Conservation (phyloP, 2,113 vertebrate species). For the Apodemus speciosus region DNA sequence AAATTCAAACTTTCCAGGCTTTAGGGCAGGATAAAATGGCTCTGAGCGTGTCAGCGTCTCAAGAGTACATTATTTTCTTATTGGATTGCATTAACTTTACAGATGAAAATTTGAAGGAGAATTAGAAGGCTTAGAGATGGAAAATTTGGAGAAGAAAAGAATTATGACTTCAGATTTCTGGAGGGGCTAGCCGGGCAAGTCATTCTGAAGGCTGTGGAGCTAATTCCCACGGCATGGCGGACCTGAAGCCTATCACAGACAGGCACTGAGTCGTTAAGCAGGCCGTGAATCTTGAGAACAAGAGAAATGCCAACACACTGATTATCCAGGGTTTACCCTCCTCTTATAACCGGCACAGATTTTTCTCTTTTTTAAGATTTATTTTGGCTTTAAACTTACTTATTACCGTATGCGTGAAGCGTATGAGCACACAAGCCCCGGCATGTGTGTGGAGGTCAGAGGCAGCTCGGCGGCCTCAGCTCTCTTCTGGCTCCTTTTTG, state of each 20-base stretch:
- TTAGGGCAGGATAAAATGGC: constrained; percentile 69
- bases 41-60: constrained; percentile 75
- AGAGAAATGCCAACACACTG: constrained; percentile 10
- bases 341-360: constrained; percentile 12
- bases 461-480: neutral
- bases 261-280: constrained; percentile 51
- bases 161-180: constrained; percentile 68
- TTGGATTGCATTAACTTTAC: constrained; percentile 71
- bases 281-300: constrained; percentile 64
- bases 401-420: neutral
- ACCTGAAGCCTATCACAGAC: constrained; percentile 40
- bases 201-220: constrained; percentile 72
- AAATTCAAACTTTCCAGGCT: constrained; percentile 76
- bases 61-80: constrained; percentile 76
- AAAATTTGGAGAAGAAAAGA: constrained; percentile 57
- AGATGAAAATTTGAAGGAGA: constrained; percentile 72
- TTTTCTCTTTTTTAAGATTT: constrained; percentile 11
- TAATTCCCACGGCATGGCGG: constrained; percentile 70
- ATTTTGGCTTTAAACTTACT: neutral
- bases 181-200: constrained; percentile 67
- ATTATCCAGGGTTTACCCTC: constrained; percentile 20
- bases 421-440: neutral
- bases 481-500: neutral
- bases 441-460: neutral
- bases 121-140: constrained; percentile 63